A percentile compares a stretch with the other conserved stretches of the same genome.
These are phyloP conservation scores for Xenopus laevis DNA, from an alignment of 2,113 vertebrate species.

Conservation along the genomic window DNA sequence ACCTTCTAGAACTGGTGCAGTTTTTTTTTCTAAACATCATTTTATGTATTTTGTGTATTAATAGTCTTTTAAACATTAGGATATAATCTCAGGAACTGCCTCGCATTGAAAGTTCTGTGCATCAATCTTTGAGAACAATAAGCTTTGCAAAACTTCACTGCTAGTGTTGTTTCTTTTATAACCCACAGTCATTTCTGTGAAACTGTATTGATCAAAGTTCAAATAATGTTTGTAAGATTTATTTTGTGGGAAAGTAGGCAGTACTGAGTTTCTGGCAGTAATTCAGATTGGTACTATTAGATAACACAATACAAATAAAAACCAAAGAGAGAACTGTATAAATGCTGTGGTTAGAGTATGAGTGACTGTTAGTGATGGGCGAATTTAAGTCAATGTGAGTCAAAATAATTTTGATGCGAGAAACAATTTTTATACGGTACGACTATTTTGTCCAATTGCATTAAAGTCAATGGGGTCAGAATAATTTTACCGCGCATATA, in stretches of 20 bases:
- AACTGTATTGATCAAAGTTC: not conserved
- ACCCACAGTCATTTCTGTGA: not conserved
- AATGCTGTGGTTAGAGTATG: not conserved
- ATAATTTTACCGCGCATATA: too few species aligned
- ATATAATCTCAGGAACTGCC: not conserved
- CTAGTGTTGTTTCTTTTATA: not conserved
- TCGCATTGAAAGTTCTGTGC: not conserved
- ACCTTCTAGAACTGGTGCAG: too few species aligned
- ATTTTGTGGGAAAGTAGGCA: not conserved
- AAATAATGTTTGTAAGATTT: not conserved
- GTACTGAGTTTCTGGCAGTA: not conserved
- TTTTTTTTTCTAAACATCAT: too few species aligned
- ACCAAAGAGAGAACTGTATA: not conserved
- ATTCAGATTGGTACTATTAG: not conserved
- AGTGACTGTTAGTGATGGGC: not conserved
- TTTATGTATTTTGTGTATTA: too few species aligned
- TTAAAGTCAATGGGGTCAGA: too few species aligned
- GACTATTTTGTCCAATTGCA: too few species aligned
- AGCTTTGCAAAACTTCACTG: not conserved
- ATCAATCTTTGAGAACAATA: not conserved
- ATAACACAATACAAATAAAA: not conserved
- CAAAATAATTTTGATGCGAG: too few species aligned
- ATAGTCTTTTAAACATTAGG: too few species aligned
- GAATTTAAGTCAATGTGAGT: too few species aligned
- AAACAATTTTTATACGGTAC: too few species aligned